Base-by-base conservation (phyloP, 2,113 vertebrate species). In the Vidua macroura region DNA sequence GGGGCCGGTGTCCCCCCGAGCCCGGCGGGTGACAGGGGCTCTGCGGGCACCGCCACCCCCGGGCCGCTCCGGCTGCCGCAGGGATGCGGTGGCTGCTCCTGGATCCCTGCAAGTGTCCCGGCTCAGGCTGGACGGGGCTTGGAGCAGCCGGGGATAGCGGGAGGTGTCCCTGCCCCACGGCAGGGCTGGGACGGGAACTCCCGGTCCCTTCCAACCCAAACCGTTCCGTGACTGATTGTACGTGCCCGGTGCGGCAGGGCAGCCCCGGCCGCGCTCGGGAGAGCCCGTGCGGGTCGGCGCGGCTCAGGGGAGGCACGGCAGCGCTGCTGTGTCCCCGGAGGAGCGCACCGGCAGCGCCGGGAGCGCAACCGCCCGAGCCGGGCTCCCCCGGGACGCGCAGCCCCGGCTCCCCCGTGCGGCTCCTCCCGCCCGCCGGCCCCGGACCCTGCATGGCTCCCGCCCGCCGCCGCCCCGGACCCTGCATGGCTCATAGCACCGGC, bases 281-380 rank as follows among this genome's bases (percentile, higher is more conserved):
- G 68, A 11, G 7, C 13, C 31, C 24, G 2, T 46, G 46, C 37
- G 66, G 37, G 12, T 13, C 31, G 25, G 68, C 41, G 43, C 30
- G 53, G 46, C 46, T 10, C n/a, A 10, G 56, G 15, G 63, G 24
- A n/a, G 28, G 49, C 49, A 8, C n/a, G 6, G 49, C 9, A 0
- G 15, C 0, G 19, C 13, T 1, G 1, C 0, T 3, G 15, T 0
- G 44, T 22, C 20, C 55, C 55, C 41, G 11, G 41, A 41, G 41
- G 41, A 41, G 41, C 41, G 41, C 12, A 13, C 41, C 41, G 41
- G 41, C 24, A 14, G 44, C 35, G 13, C 9, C 31, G 35, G 23
- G 7, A 39, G 35, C 62, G 1, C 33, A 0, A 1, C 7, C 27
- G 14, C 14, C 49, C 24, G 15, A 6, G 51, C 43, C 2, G 12